Evolutionary conservation across 2,888 invertebrate species (phyloP).

Genomic region (Biston stratarius): DNA sequence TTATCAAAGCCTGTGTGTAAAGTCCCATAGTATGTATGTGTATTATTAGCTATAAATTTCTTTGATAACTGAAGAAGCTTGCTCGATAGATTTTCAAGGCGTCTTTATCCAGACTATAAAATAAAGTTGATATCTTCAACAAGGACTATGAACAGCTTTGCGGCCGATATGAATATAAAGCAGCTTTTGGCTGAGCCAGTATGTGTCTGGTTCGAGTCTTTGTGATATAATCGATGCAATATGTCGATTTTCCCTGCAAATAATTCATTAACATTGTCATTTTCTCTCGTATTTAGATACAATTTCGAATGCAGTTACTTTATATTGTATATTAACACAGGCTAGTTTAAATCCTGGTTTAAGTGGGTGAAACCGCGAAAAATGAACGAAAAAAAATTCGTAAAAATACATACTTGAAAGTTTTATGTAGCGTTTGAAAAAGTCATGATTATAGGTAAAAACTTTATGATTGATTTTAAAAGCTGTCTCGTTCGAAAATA

Average conservation of each 20-base stretch:
- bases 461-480: slow-evolving; percentile 1
- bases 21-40: no score
- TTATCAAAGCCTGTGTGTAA: no score
- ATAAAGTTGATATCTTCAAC: slow-evolving; percentile 28
- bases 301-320: no score
- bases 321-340: no score
- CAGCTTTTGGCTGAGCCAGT: slow-evolving; percentile 19
- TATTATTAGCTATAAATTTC: no score
- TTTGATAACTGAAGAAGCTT: background rate
- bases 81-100: slow-evolving; percentile 19
- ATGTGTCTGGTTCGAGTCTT: slow-evolving; percentile 21
- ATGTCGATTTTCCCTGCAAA: slow-evolving; percentile 2
- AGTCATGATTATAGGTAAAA: background rate
- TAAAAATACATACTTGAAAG: background rate
- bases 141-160: slow-evolving; percentile 28
- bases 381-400: background rate
- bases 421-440: background rate
- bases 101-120: slow-evolving; percentile 14
- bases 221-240: no score
- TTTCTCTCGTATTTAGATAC: background rate
- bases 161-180: slow-evolving; percentile 38
- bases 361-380: no score
- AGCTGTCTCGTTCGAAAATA: background rate
- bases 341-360: no score
- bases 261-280: background rate